Evolutionary conservation across 2,113 vertebrate genomes (phyloP).

Genomic region (Reinhardtius hippoglossoides): DNA sequence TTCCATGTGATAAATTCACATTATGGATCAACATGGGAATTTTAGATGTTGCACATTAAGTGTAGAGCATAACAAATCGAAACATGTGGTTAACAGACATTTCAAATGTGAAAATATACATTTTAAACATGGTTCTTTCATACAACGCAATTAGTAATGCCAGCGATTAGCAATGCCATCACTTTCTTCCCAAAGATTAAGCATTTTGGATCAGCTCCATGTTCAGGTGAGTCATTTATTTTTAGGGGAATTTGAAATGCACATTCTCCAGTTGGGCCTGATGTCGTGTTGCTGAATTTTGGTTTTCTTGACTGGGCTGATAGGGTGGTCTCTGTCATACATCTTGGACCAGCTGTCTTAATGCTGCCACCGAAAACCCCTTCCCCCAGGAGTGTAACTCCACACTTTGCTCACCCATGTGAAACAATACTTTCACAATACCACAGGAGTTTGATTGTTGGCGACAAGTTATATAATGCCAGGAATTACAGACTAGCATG

Average conservation of each 20-base stretch:
- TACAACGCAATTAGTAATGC: no score
- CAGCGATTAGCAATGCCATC: no score
- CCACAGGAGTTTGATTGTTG: slow-evolving; percentile 79
- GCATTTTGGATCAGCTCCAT: slow-evolving; percentile 4
- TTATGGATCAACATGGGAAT: no score
- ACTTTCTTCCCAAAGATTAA: not conserved
- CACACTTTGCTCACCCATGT: slow-evolving; percentile 73
- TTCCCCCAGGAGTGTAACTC: slow-evolving; percentile 52
- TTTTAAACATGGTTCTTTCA: no score
- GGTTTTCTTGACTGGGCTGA: slow-evolving; percentile 21
- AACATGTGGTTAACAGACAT: no score
- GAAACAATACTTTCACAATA: slow-evolving; percentile 83
- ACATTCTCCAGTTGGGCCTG: slow-evolving; percentile 16
- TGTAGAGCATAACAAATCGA: no score
- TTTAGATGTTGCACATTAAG: no score
- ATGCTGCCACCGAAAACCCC: slow-evolving; percentile 24
- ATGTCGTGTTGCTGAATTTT: slow-evolving; percentile 9
- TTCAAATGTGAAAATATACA: no score
- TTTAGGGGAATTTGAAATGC: slow-evolving; percentile 22
- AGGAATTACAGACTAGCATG: slow-evolving; percentile 82
- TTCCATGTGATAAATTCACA: no score
- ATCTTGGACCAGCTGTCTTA: slow-evolving; percentile 36
- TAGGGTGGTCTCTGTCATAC: slow-evolving; percentile 58
- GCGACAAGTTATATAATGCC: slow-evolving; percentile 82
- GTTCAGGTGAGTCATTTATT: slow-evolving; percentile 20